Base-by-base conservation (phyloP, 2,797 vertebrate genomes). In the Channallabes apus region DNA sequence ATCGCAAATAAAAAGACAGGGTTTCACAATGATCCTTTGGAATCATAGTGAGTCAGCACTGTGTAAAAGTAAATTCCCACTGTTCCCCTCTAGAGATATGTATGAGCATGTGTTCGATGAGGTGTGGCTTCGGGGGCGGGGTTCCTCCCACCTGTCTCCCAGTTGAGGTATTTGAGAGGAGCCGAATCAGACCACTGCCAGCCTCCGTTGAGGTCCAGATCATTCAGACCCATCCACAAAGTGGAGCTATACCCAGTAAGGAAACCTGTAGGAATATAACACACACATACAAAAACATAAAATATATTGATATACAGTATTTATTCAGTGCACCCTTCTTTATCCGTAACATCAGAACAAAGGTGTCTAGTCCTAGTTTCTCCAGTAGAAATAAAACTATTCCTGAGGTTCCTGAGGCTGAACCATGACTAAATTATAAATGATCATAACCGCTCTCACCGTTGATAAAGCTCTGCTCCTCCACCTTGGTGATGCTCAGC, bases 121-220 rank as follows among this genome's bases (percentile, higher is more conserved):
- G 35, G 56, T 35, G 29, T 85, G 76, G 20, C 15, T 62, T 54
- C 51, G 65, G 9, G 14, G 56, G 20, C 6, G 29, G 18, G 41
- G 32, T 58, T 61, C 0, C 5, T 54, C 96, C 95, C 92, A 99
- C 98, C 97, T 78, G 91, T 92, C 91, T 99, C 98, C 98, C 98
- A 99, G 95, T 99, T 99, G 90, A 99, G 97, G 93, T 97, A 99
- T 88, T 99, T 99, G 75, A 99, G 95, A 2, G 98, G 98, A 0
- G 97, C 97, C 54, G 96, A 95, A 93, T 99, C 97, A 0, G 97
- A 96, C 98, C 98, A 99, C 91, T 99, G 98, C 98, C 98, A 99
- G 91, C 97, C 98, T n/a, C 98, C 97, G 0, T 95, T 96, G 90
- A 97, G 95, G 92, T 98, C 98, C 94, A 99, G 91, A 92, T 99